Base-by-base conservation (phyloP, 2,888 invertebrate genomes). In the Dichetophora obliterata region DNA sequence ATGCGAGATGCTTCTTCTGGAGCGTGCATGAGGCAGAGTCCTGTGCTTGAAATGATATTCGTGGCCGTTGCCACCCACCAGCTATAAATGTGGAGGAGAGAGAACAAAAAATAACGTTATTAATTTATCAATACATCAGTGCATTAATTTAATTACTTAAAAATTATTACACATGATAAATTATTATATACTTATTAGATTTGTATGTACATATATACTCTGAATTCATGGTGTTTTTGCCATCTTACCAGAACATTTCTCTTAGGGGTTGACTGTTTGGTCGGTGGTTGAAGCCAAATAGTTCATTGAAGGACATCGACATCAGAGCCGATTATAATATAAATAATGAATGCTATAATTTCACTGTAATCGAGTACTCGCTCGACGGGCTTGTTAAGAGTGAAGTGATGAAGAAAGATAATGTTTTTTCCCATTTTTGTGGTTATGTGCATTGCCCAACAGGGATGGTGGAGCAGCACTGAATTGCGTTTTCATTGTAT, bases 1-100 rank as follows among this genome's bases (percentile, higher is more conserved):
- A 88, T 99, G 98, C 19, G 95, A 92, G 82, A 98, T 92, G 87
- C 98, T 98, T 81, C 98, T 91, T 85, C 95, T 95, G 78, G 94
- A 93, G 77, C 99, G 92, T 50, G 96, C 96, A 83, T 95, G 94
- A 5, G 98, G 96, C 80, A 99, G 90, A n/a, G 95, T 96, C 81
- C 94, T 93, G 89, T 98, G 98, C 76, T 96, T 92, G 90, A 99
- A 98, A 89, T 99, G 98, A 91, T 95, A 99, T 90, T 98, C 98
- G 82, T 93, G 94, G 82, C 93, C 93, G 69, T 97, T 96, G 75
- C 88, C 86, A 74, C 96, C 96, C 85, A 98, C 91, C 78, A 99
- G 91, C 98, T 99, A 91, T 14, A 89, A 91, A 82, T 85, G 81
- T 31, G 31, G 3, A 31, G 72, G 73, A 59, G 50, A 65, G 59